phyloP scores from a whole-genome alignment of 2,113 vertebrate species.

The Ariopsis seemanni region DNA sequence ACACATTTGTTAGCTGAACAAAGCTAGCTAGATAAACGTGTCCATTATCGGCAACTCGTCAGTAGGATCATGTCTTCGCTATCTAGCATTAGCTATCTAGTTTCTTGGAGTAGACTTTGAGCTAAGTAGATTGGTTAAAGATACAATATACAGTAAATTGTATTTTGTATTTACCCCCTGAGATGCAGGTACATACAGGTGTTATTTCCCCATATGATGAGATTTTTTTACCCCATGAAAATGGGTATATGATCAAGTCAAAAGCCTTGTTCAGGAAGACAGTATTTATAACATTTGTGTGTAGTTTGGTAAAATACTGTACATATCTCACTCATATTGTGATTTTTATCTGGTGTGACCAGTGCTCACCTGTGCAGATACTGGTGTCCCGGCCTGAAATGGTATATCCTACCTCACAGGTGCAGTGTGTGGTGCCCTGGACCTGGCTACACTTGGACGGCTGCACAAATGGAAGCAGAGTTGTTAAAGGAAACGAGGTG shows the following conservation, averaged over 20 bases:
- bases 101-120: background rate
- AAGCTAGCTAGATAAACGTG: background rate
- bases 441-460: slow-evolving; percentile 76
- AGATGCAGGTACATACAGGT: background rate
- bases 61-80: background rate
- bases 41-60: background rate
- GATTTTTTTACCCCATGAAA: background rate
- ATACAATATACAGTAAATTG: too few relatives aligned
- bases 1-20: background rate
- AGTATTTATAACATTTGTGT: background rate
- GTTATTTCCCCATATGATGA: background rate
- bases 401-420: slow-evolving; percentile 81
- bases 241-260: background rate
- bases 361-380: slow-evolving; percentile 76
- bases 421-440: slow-evolving; percentile 78
- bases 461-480: slow-evolving; percentile 68
- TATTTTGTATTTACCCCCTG: too few relatives aligned
- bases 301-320: background rate
- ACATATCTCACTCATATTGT: background rate
- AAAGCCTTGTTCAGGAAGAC: background rate
- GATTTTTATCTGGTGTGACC: background rate
- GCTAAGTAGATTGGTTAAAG: background rate
- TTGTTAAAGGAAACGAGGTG: slow-evolving; percentile 62
- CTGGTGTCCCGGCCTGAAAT: slow-evolving; percentile 72
- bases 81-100: background rate